Percentiles rank a stretch among this genome's conserved stretches.
These are phyloP conservation scores for Yponomeuta malinellus DNA, from an alignment of 2,888 invertebrate species.

Conservation along the genomic window DNA sequence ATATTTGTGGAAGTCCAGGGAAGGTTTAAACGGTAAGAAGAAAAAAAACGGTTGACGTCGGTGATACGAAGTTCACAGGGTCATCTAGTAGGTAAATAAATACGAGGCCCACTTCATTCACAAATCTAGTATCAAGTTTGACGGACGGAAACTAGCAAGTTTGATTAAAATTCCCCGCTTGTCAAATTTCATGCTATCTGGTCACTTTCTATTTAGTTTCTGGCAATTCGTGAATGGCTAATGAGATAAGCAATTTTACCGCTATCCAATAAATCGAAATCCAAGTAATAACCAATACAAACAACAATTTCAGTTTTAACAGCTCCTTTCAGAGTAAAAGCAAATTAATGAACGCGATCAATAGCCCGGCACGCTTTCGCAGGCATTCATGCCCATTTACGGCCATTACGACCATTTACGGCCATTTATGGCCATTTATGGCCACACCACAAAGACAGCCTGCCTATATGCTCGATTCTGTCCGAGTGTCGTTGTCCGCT, in stretches of 20 bases:
- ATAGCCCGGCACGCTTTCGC: conserved; percentile 29
- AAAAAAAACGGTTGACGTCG: no score
- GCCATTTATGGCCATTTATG: conserved; percentile 38
- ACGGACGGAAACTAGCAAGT: no score
- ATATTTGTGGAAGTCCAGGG: no score
- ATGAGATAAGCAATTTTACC: background rate
- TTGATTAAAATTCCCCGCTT: no score
- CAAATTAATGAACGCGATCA: conserved; percentile 42
- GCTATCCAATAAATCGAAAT: background rate
- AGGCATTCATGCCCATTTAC: conserved; percentile 36
- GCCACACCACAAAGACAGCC: conserved; percentile 39
- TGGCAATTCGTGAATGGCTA: background rate
- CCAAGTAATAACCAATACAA: conserved; percentile 2
- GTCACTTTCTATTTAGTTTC: no score
- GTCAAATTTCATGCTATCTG: no score
- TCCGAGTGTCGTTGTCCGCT: conserved; percentile 43
- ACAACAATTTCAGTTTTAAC: conserved; percentile 5
- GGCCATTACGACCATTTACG: conserved; percentile 37
- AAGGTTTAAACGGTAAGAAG: no score
- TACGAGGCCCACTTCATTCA: no score
- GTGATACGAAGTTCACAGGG: no score
- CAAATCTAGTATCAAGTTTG: no score
- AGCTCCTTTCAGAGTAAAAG: conserved; percentile 11
- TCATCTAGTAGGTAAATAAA: no score
- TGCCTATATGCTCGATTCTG: conserved; percentile 31